Evolutionary conservation across 2,888 invertebrate species (phyloP).

Genomic region (Ephialtes manifestator): DNA sequence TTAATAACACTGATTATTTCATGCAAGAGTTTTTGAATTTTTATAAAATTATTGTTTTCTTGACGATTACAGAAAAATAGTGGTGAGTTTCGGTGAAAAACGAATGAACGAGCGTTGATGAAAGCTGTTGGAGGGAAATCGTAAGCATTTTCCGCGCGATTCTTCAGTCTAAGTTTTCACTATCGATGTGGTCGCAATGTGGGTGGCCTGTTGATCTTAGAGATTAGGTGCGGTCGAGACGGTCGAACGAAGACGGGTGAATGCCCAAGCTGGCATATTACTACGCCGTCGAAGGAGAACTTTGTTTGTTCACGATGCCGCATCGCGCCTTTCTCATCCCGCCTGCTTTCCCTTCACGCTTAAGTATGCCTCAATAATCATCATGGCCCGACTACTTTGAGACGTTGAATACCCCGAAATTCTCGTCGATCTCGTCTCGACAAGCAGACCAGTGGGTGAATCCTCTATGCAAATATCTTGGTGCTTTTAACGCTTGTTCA

Average conservation of each 20-base stretch:
- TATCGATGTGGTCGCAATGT: slow-evolving; percentile 40
- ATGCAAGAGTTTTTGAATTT: too few relatives aligned
- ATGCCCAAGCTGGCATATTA: slow-evolving; percentile 55
- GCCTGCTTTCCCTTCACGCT: slow-evolving; percentile 22
- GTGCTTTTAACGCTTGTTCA: slow-evolving; percentile 32
- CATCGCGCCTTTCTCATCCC: slow-evolving; percentile 22
- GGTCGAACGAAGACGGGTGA: slow-evolving; percentile 47
- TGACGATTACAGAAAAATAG: neutral
- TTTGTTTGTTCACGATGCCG: slow-evolving; percentile 44
- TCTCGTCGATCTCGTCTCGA: slow-evolving; percentile 37
- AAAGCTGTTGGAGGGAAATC: slow-evolving; percentile 29
- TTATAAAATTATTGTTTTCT: too few relatives aligned
- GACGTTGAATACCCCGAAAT: slow-evolving; percentile 49
- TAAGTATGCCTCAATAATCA: slow-evolving; percentile 59
- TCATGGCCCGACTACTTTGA: slow-evolving; percentile 27
- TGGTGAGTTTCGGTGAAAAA: slow-evolving; percentile 28
- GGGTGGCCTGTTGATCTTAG: slow-evolving; percentile 56
- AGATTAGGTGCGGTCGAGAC: slow-evolving; percentile 63
- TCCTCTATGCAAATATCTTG: slow-evolving; percentile 59
- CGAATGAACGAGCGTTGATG: slow-evolving; percentile 26
- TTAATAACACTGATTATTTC: too few relatives aligned
- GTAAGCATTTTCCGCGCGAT: slow-evolving; percentile 46
- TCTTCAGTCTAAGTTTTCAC: slow-evolving; percentile 44
- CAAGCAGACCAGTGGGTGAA: slow-evolving; percentile 19
- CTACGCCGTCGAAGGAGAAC: slow-evolving; percentile 38